These are phyloP conservation scores for Semnornis frantzii DNA, from an alignment of 2,113 vertebrate genomes.

Conservation along the genomic window DNA sequence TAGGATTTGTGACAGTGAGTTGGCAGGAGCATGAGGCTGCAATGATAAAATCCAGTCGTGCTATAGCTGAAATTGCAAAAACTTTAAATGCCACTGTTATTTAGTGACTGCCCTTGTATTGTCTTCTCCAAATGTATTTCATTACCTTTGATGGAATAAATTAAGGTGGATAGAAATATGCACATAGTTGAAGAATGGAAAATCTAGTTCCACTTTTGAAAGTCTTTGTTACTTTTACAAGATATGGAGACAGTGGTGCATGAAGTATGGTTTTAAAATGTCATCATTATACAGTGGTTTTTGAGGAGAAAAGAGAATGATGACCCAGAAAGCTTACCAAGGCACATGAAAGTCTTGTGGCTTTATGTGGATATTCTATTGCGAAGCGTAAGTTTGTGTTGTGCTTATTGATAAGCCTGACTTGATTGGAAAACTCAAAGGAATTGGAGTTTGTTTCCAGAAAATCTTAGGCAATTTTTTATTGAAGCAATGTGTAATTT, in stretches of 20 bases:
- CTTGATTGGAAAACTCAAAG: not conserved
- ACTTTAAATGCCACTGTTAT: not conserved
- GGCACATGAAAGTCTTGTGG: not conserved
- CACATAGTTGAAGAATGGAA: not conserved
- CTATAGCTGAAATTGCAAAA: not conserved
- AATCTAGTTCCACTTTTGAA: not conserved
- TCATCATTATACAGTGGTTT: not conserved
- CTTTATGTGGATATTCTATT: not conserved
- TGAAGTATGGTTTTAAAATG: not conserved
- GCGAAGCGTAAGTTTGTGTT: fast-evolving
- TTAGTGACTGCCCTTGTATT: not conserved
- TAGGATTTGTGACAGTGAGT: not conserved
- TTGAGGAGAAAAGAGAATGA: not conserved
- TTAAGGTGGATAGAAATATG: not conserved
- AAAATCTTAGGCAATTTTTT: not conserved
- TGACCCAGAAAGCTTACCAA: not conserved
- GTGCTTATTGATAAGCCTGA: not conserved
- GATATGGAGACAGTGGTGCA: not conserved
- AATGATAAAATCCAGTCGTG: not conserved
- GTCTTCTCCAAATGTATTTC: not conserved
- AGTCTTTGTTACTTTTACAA: not conserved
- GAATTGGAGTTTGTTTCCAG: not conserved
- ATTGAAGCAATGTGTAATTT: not conserved
- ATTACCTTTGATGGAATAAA: not conserved
- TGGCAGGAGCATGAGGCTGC: not conserved